Conservation (phyloP, 2,888 invertebrate species). For the Sericinus montela region DNA sequence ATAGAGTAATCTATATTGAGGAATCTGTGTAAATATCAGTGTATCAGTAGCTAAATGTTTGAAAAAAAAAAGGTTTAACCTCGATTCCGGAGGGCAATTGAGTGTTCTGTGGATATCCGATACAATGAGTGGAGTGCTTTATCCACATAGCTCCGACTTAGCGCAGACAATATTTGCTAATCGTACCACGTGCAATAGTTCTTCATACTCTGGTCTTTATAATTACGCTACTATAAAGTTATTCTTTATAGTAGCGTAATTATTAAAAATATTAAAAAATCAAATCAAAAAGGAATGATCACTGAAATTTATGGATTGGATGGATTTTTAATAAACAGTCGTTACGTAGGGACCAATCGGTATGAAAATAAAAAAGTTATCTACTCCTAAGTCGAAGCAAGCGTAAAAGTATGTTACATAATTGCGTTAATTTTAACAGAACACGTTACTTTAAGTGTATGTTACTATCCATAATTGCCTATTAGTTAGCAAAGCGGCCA, state of each 20-base stretch:
- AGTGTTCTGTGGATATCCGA: slow-evolving; percentile 26
- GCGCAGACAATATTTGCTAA: slow-evolving; percentile 28
- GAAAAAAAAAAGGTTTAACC: not conserved
- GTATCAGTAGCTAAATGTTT: no score
- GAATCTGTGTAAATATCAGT: no score
- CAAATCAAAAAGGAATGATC: no score
- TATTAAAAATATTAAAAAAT: no score
- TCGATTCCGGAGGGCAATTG: not conserved
- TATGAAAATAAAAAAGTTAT: no score
- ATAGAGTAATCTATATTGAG: no score
- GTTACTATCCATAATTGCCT: slow-evolving; percentile 54
- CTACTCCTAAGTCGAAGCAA: no score
- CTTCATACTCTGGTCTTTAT: not conserved
- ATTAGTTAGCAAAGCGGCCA: slow-evolving; percentile 74
- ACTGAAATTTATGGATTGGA: no score
- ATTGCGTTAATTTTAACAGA: not conserved
- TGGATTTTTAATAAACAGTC: no score
- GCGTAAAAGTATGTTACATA: not conserved
- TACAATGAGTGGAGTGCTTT: slow-evolving; percentile 57
- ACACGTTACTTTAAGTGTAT: slow-evolving; percentile 10
- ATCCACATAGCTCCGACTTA: slow-evolving; percentile 41
- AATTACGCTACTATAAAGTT: not conserved
- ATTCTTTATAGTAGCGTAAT: no score
- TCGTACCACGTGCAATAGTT: slow-evolving; percentile 5
- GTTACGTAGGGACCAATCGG: no score